These are phyloP conservation scores for Ceyx erithaca DNA, from an alignment of 2,797 vertebrate genomes.

Conservation along the genomic window DNA sequence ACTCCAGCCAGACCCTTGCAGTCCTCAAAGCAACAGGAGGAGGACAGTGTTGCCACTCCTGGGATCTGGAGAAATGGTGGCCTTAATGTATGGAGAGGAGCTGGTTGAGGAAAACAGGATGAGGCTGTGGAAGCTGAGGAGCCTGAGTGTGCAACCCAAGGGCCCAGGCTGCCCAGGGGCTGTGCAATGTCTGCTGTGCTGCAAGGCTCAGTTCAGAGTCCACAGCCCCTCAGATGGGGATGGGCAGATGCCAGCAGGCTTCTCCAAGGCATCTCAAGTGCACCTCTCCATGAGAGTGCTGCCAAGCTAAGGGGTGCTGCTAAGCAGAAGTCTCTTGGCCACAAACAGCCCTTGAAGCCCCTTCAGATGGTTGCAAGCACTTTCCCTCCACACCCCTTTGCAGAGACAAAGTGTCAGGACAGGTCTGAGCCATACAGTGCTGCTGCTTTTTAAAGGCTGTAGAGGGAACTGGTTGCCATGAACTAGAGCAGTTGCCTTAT, in stretches of 20 bases:
- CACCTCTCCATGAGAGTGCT: neutral
- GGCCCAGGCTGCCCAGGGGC: accelerated
- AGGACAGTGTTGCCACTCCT: neutral
- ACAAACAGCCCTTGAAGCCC: neutral
- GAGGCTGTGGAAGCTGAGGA: neutral
- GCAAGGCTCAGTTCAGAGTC: neutral
- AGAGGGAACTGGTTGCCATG: neutral
- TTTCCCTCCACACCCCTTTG: neutral
- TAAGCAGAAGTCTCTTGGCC: neutral
- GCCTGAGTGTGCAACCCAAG: neutral
- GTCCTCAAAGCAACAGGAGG: neutral
- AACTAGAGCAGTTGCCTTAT: neutral
- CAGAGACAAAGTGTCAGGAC: neutral
- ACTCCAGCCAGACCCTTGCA: neutral
- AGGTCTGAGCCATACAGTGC: neutral
- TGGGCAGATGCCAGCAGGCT: accelerated
- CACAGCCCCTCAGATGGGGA: accelerated
- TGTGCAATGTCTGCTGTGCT: accelerated
- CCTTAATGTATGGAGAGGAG: neutral
- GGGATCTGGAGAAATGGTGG: neutral
- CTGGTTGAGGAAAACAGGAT: neutral
- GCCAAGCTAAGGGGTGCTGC: neutral
- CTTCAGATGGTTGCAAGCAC: neutral
- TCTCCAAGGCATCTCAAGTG: neutral
- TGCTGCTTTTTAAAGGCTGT: neutral